Conservation (phyloP, 2,888 invertebrate species). For the Balanococcus diminutus region DNA sequence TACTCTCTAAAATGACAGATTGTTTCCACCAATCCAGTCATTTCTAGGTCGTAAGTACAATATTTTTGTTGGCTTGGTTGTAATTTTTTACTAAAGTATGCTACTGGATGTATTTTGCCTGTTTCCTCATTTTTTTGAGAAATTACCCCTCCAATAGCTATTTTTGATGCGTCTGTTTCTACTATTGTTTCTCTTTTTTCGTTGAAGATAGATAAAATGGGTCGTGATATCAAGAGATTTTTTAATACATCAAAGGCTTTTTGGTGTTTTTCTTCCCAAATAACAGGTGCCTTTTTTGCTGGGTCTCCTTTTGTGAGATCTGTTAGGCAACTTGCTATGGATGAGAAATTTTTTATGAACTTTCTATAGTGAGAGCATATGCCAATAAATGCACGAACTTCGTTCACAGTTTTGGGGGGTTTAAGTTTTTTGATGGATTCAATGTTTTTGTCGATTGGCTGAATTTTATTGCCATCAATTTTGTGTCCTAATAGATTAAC, state of each 20-base stretch:
- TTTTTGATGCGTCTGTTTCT: background rate
- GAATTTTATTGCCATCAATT: background rate
- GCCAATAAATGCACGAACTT: background rate
- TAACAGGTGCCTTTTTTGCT: background rate
- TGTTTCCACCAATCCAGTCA: background rate
- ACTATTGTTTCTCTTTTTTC: background rate
- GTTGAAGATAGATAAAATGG: background rate
- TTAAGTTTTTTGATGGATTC: background rate
- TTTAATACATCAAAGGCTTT: background rate
- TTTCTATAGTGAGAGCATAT: background rate
- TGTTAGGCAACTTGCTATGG: background rate
- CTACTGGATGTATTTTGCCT: background rate
- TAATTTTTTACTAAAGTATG: background rate
- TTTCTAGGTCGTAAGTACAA: background rate
- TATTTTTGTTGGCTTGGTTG: background rate
- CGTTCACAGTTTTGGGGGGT: background rate
- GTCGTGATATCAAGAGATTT: background rate
- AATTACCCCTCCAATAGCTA: background rate
- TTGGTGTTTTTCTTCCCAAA: background rate
- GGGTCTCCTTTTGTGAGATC: background rate
- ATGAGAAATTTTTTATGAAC: background rate
- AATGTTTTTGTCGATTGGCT: background rate
- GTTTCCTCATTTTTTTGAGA: background rate
- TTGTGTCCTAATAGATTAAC: background rate
- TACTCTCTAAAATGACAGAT: background rate